phyloP scores from a whole-genome alignment of 2,113 vertebrate species.

The Gracilinanus agilis region DNA sequence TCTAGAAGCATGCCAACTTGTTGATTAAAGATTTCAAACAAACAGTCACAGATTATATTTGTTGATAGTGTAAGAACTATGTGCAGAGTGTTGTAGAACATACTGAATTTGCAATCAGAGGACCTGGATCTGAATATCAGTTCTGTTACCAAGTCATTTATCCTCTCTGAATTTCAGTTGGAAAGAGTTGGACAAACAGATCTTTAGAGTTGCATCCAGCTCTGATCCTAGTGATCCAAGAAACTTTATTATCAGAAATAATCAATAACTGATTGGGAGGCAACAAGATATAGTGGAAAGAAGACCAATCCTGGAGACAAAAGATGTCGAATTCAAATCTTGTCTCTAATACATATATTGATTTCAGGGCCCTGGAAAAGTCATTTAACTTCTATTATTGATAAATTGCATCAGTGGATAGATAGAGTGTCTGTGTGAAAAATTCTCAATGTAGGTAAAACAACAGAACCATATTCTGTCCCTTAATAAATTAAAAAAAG shows the following conservation, averaged over 20 bases:
- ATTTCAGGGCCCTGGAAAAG: too few relatives aligned
- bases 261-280: too few relatives aligned
- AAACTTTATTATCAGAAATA: not conserved
- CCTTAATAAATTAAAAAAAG: too few relatives aligned
- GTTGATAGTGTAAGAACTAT: not conserved
- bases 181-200: not conserved
- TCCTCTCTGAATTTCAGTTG: not conserved
- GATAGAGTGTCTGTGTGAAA: too few relatives aligned
- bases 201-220: not conserved
- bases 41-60: not conserved
- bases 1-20: not conserved
- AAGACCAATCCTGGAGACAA: too few relatives aligned
- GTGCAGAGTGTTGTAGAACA: not conserved
- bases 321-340: too few relatives aligned
- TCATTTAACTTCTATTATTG: too few relatives aligned
- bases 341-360: too few relatives aligned
- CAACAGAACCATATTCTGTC: too few relatives aligned
- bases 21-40: not conserved
- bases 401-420: too few relatives aligned
- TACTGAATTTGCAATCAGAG: not conserved
- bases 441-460: too few relatives aligned
- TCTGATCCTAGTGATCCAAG: not conserved
- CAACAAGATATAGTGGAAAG: too few relatives aligned
- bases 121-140: not conserved
- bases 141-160: not conserved